Evolutionary conservation across 2,888 invertebrate species (phyloP).

Genomic region (Nematopogon swammerdamellus): DNA sequence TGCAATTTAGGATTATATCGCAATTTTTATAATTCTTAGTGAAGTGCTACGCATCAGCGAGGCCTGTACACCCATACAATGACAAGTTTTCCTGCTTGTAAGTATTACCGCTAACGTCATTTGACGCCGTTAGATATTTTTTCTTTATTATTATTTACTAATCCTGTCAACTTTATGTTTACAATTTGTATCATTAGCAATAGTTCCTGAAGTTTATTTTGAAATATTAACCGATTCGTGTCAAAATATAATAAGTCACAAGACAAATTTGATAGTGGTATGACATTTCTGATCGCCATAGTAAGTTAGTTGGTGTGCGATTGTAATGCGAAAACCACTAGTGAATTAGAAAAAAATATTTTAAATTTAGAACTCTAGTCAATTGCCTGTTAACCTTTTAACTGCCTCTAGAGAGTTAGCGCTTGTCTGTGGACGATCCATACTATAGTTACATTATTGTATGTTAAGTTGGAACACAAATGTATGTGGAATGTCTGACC

Average conservation of each 20-base stretch:
- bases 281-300: neutral
- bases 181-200: too few relatives aligned
- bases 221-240: too few relatives aligned
- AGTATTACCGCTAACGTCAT: slow-evolving; percentile 18
- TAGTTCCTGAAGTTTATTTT: too few relatives aligned
- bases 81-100: neutral
- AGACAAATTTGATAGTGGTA: too few relatives aligned
- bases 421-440: neutral
- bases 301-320: neutral
- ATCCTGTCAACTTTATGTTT: neutral
- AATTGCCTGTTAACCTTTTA: slow-evolving; percentile 59
- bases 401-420: slow-evolving; percentile 26
- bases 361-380: slow-evolving; percentile 39
- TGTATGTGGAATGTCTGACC: neutral
- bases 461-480: neutral
- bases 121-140: slow-evolving; percentile 16
- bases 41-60: neutral
- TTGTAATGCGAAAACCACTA: neutral
- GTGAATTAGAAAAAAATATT: neutral
- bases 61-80: neutral
- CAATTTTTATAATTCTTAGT: neutral
- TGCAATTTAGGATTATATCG: neutral
- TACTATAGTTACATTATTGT: neutral
- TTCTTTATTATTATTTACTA: neutral
- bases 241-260: too few relatives aligned